Conservation (phyloP, 2,113 vertebrate species). For the Lophochroa leadbeateri region DNA sequence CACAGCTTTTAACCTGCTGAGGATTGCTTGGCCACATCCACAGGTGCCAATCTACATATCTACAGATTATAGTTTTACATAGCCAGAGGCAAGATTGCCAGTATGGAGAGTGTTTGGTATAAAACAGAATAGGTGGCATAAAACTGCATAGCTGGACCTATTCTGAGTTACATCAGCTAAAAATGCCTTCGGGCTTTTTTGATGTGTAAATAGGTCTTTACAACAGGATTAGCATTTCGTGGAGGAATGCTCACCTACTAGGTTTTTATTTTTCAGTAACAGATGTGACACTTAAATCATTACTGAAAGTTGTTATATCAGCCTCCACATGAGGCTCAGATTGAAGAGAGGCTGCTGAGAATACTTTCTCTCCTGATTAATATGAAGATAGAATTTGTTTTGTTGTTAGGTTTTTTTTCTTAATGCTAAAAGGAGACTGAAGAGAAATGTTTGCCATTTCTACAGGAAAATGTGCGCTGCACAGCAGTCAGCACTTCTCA, state of each 20-base stretch:
- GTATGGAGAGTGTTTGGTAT: neutral
- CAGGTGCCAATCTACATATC: neutral
- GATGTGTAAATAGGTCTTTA: neutral
- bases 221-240: neutral
- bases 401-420: neutral
- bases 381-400: neutral
- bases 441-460: neutral
- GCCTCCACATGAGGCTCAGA: neutral
- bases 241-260: neutral
- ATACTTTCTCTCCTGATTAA: neutral
- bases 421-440: neutral
- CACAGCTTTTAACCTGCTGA: neutral
- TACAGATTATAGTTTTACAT: fast-evolving
- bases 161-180: neutral
- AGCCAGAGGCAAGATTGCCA: neutral
- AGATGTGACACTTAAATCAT: neutral
- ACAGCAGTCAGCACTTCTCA: constrained; percentile 30
- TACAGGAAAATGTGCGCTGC: neutral
- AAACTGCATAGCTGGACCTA: neutral
- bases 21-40: neutral
- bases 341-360: neutral
- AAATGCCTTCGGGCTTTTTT: neutral
- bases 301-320: neutral
- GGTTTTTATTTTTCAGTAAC: neutral
- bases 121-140: neutral